Conservation (phyloP, 2,113 vertebrate species). For the Chitala chitala region DNA sequence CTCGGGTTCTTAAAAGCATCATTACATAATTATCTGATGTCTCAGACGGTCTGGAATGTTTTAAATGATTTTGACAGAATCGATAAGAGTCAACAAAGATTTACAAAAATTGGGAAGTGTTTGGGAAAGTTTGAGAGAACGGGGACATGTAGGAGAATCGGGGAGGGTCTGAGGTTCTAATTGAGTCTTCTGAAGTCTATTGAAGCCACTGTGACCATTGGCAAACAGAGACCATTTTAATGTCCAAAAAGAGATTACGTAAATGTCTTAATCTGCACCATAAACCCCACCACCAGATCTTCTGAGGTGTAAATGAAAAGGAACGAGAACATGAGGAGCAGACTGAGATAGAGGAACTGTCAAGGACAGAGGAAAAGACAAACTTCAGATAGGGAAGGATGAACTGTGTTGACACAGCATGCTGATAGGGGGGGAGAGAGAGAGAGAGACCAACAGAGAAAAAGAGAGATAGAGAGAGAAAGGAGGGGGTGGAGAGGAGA, state of each 20-base stretch:
- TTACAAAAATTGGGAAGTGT: no score
- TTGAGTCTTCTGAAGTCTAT: not conserved
- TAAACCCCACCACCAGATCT: no score
- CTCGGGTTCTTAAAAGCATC: no score
- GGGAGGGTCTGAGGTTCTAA: not conserved
- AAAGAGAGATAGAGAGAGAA: conserved; percentile 27
- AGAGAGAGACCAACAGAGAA: conserved; percentile 2
- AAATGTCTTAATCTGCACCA: no score
- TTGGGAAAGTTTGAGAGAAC: no score
- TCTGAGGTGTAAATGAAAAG: not conserved
- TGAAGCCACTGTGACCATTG: not conserved
- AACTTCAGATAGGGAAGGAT: not conserved
- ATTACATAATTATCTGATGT: no score
- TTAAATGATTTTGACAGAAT: no score
- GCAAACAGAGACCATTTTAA: not conserved
- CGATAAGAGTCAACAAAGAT: no score
- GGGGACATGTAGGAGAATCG: no score
- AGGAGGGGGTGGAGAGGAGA: conserved; percentile 27
- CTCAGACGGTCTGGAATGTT: no score
- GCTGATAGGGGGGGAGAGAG: conserved; percentile 7
- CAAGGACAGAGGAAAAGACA: not conserved
- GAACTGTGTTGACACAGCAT: not conserved
- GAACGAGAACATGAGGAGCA: not conserved
- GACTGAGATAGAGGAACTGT: not conserved
- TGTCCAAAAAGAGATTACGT: not conserved